phyloP scores from a whole-genome alignment of 2,113 vertebrate species.

The Coregonus clupeaformis region DNA sequence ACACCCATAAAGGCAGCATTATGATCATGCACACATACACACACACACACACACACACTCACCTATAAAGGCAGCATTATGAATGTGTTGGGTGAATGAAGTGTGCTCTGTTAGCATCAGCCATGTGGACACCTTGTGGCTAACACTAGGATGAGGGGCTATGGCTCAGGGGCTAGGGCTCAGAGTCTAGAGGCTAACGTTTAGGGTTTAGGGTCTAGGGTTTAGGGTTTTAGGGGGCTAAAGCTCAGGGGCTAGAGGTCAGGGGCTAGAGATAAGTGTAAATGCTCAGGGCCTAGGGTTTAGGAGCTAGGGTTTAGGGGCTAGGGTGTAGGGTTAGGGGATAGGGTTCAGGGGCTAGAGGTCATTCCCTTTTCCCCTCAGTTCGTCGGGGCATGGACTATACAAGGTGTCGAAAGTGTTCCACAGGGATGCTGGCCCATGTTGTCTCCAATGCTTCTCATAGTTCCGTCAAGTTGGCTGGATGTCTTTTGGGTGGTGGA shows the following conservation, averaged over 20 bases:
- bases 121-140: conserved; percentile 22
- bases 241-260: neutral
- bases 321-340: neutral
- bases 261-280: neutral
- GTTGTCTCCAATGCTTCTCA: no score
- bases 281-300: neutral
- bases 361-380: no score
- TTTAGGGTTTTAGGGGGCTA: neutral
- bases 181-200: neutral
- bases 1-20: conserved; percentile 25
- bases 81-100: conserved; percentile 43
- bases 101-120: conserved; percentile 39
- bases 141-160: neutral
- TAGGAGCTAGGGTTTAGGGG: neutral
- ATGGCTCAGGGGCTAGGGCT: neutral
- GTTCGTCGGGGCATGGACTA: no score
- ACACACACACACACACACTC: conserved; percentile 25
- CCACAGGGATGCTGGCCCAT: no score
- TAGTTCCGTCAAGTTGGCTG: no score
- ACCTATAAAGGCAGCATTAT: conserved; percentile 65
- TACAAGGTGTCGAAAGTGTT: no score
- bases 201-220: neutral
- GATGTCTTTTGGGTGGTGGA: no score
- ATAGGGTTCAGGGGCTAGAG: neutral
- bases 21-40: conserved; percentile 47